Evolutionary conservation across 1,140 invertebrate species (phyloP).

Genomic region (Aphaenogaster floridana): DNA sequence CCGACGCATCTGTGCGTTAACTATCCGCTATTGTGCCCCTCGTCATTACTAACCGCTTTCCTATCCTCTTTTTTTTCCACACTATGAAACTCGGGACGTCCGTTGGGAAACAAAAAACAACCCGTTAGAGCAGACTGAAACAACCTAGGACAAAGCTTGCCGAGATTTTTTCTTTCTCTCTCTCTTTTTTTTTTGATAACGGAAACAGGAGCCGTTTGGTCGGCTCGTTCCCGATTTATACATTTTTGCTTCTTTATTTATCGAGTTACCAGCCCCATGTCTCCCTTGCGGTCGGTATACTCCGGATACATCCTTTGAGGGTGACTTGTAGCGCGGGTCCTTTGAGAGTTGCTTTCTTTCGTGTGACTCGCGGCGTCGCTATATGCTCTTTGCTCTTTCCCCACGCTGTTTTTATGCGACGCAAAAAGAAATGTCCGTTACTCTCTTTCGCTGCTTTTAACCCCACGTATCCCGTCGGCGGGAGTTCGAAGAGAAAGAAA

Average conservation of each 20-base stretch:
- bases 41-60: constrained; percentile 37
- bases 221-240: constrained; percentile 40
- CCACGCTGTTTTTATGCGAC: constrained; percentile 19
- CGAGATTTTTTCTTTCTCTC: not conserved
- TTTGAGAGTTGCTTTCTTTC: constrained; percentile 58
- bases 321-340: constrained; percentile 38
- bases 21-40: constrained; percentile 71
- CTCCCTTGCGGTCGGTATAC: constrained; percentile 45
- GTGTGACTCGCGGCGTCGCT: constrained; percentile 10
- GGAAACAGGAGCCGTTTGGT: constrained; percentile 21
- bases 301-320: constrained; percentile 66
- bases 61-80: not conserved
- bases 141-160: constrained; percentile 12
- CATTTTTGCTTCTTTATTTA: constrained; percentile 59
- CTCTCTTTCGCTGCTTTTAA: constrained; percentile 14
- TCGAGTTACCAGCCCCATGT: constrained; percentile 39
- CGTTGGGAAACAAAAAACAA: constrained; percentile 16
- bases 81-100: not conserved
- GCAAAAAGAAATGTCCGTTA: constrained; percentile 22
- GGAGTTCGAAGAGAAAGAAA: not conserved
- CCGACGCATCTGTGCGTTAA: constrained; percentile 65
- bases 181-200: not conserved
- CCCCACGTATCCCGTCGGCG: not conserved
- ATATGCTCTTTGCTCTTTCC: constrained; percentile 13
- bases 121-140: constrained; percentile 20